Evolutionary conservation across 2,888 invertebrate genomes (phyloP).

Genomic region (Agonopterix arenella): DNA sequence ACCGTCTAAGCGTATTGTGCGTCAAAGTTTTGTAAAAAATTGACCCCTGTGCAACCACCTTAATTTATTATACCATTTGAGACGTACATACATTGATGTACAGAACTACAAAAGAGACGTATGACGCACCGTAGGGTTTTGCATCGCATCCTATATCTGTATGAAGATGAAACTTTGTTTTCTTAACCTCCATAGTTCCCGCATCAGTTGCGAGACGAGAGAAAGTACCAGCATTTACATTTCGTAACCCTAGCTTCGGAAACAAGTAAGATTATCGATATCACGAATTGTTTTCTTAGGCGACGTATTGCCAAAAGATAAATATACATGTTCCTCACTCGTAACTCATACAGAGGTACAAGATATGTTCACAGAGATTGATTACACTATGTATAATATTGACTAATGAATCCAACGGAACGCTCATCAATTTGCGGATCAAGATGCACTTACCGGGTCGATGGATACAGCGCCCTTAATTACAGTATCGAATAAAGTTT

Average conservation of each 20-base stretch:
- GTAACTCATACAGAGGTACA: neutral
- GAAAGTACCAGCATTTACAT: slow-evolving; percentile 53
- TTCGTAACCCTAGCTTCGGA: slow-evolving; percentile 55
- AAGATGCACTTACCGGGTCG: slow-evolving; percentile 6
- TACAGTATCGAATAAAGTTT: neutral
- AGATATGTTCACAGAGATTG: neutral
- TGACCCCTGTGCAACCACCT: too few species aligned
- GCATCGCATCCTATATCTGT: slow-evolving; percentile 40
- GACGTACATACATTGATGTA: too few species aligned
- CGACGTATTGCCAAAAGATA: slow-evolving; percentile 13
- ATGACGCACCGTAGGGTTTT: slow-evolving; percentile 28
- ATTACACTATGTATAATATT: slow-evolving; percentile 5
- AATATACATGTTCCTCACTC: slow-evolving; percentile 4
- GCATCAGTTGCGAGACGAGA: slow-evolving; percentile 59
- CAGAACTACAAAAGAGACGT: too few species aligned
- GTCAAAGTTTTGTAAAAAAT: too few species aligned
- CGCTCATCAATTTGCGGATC: slow-evolving; percentile 14
- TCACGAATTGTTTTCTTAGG: slow-evolving; percentile 26
- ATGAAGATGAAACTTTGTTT: slow-evolving; percentile 58
- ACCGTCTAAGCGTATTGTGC: too few species aligned
- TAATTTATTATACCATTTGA: too few species aligned
- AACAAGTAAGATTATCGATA: slow-evolving; percentile 49
- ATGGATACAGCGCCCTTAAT: slow-evolving; percentile 9
- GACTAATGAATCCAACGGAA: slow-evolving; percentile 9
- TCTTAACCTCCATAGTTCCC: slow-evolving; percentile 67